These are phyloP conservation scores for Willisornis vidua DNA, from an alignment of 2,113 vertebrate genomes.

Conservation along the genomic window DNA sequence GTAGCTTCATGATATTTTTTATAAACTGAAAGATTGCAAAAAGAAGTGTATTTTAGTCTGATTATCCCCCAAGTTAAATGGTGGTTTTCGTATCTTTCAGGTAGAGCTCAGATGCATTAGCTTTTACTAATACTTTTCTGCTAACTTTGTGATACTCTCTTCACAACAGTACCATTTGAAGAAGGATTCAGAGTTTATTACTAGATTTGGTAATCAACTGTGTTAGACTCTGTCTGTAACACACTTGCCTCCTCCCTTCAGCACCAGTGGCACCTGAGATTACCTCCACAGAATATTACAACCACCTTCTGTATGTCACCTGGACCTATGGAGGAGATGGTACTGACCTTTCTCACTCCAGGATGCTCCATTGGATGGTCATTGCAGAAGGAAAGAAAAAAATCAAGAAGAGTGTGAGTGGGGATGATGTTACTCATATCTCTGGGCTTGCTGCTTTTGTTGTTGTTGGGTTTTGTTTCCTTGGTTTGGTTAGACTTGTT, in stretches of 20 bases:
- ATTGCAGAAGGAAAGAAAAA: conserved; percentile 89
- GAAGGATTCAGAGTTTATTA: not conserved
- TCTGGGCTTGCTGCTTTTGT: rapidly evolving
- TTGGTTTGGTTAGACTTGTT: not conserved
- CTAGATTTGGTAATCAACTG: not conserved
- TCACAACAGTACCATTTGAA: not conserved
- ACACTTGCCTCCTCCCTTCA: conserved; percentile 40
- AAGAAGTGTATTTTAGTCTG: not conserved
- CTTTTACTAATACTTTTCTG: not conserved
- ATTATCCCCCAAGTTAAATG: not conserved
- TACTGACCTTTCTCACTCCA: conserved; percentile 90
- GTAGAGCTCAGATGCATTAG: not conserved
- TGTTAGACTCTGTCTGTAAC: not conserved
- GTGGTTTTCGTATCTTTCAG: not conserved
- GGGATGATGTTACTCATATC: not conserved
- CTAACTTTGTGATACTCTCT: not conserved
- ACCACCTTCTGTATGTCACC: conserved; percentile 83
- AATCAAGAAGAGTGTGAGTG: conserved; percentile 80
- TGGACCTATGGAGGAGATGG: conserved; percentile 91
- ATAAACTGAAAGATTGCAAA: not conserved
- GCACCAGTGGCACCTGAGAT: conserved; percentile 93
- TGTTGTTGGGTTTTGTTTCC: not conserved
- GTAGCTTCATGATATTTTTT: not conserved
- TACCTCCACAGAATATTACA: conserved; percentile 86
- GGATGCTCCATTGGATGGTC: conserved; percentile 95